phyloP scores from a whole-genome alignment of 1,140 invertebrate species.

The Hormaphis cornu region DNA sequence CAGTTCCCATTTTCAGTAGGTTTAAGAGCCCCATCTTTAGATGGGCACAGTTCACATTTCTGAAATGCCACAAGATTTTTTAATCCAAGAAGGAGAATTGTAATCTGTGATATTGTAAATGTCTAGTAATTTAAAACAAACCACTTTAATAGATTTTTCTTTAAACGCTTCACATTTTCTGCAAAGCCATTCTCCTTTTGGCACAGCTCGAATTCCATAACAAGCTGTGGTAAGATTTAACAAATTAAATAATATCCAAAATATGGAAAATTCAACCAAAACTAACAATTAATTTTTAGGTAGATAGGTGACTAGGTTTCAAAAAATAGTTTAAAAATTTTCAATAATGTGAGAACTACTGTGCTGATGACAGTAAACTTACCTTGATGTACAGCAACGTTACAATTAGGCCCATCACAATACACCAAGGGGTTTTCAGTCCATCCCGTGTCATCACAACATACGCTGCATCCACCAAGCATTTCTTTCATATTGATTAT shows the following conservation, averaged over 20 bases:
- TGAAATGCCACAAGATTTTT: conserved; percentile 13
- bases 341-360: neutral
- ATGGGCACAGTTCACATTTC: conserved; percentile 86
- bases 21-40: conserved; percentile 89
- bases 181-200: conserved; percentile 95
- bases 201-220: conserved; percentile 94
- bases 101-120: too few species aligned
- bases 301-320: neutral
- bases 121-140: conserved; percentile 44
- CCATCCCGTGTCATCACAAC: conserved; percentile 97
- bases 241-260: conserved; percentile 9
- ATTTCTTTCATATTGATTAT: conserved; percentile 73
- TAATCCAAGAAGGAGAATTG: neutral
- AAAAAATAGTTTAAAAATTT: neutral
- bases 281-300: neutral
- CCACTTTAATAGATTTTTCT: conserved; percentile 77
- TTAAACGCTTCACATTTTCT: conserved; percentile 87
- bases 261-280: neutral
- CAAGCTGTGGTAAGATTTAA: conserved; percentile 57
- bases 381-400: conserved; percentile 78
- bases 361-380: conserved; percentile 9
- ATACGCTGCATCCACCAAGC: conserved; percentile 98
- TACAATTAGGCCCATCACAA: conserved; percentile 95
- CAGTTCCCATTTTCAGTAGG: conserved; percentile 85
- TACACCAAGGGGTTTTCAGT: conserved; percentile 96